phyloP scores from a whole-genome alignment of 1,140 invertebrate species.

The Caenorhabditis brenneri region DNA sequence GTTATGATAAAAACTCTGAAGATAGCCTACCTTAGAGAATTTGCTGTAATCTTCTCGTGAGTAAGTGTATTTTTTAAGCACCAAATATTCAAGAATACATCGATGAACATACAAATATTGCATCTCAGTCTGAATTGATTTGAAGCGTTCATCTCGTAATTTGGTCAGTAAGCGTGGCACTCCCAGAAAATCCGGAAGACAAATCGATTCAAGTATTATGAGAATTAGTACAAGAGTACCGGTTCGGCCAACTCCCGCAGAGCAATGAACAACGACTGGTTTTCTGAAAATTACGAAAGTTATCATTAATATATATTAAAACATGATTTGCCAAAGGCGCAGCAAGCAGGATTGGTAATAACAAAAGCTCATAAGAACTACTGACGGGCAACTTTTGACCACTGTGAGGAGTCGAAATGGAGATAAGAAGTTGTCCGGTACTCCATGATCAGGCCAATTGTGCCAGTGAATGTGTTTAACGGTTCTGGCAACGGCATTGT shows the following conservation, averaged over 20 bases:
- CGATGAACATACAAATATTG: conserved; percentile 47
- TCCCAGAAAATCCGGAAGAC: neutral
- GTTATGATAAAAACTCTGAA: too few species aligned
- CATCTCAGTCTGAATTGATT: conserved; percentile 37
- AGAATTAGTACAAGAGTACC: conserved; percentile 13
- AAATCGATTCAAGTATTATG: neutral
- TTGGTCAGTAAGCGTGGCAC: conserved; percentile 1
- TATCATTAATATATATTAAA: too few species aligned
- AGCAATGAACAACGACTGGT: conserved; percentile 46
- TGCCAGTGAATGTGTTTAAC: conserved; percentile 47
- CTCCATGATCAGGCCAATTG: conserved; percentile 46
- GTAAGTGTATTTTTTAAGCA: conserved; percentile 52
- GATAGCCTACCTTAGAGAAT: neutral
- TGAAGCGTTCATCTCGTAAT: conserved; percentile 13
- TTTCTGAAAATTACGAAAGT: neutral
- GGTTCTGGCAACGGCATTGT: neutral
- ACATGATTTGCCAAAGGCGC: too few species aligned
- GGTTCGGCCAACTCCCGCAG: conserved; percentile 46
- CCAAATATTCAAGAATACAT: conserved; percentile 26
- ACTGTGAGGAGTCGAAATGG: conserved; percentile 14
- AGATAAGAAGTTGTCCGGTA: conserved; percentile 7
- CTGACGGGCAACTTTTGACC: neutral
- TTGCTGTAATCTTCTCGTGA: neutral
- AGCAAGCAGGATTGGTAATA: neutral
- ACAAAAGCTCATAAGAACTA: too few species aligned